Evolutionary conservation across 2,113 vertebrate species (phyloP).

Genomic region (Numenius arquata): DNA sequence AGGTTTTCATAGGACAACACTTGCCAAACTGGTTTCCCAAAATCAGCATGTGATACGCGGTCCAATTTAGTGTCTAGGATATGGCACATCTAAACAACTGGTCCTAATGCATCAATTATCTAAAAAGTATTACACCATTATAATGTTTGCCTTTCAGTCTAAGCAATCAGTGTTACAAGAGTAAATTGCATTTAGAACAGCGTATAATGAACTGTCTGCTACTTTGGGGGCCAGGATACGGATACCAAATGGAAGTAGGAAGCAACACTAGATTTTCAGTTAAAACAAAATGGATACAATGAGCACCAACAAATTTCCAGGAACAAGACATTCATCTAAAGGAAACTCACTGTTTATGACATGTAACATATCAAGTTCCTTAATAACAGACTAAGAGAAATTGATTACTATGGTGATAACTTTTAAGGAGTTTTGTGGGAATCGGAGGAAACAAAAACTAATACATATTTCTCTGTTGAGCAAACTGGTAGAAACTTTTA

Average conservation of each 20-base stretch:
- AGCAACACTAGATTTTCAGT: not conserved
- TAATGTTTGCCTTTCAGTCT: not conserved
- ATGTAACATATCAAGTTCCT: not conserved
- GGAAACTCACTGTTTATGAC: not conserved
- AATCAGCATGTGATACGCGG: rapidly evolving
- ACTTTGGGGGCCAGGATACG: not conserved
- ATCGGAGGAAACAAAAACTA: not conserved
- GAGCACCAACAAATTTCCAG: not conserved
- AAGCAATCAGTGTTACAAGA: not conserved
- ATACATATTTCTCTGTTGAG: not conserved
- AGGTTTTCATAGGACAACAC: not conserved
- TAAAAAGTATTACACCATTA: not conserved
- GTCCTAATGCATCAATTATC: not conserved
- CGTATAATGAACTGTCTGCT: not conserved
- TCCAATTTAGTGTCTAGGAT: not conserved
- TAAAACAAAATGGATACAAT: not conserved
- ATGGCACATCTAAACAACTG: not conserved
- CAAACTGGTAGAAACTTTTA: not conserved
- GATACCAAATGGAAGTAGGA: not conserved
- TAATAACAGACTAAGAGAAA: not conserved
- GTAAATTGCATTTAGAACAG: not conserved
- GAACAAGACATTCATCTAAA: not conserved
- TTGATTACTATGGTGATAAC: not conserved
- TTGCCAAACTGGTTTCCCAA: not conserved
- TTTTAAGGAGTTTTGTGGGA: not conserved